A percentile compares a stretch with the other conserved stretches of the same genome.
These are phyloP conservation scores for Battus philenor DNA, from an alignment of 1,140 invertebrate genomes.

Conservation along the genomic window DNA sequence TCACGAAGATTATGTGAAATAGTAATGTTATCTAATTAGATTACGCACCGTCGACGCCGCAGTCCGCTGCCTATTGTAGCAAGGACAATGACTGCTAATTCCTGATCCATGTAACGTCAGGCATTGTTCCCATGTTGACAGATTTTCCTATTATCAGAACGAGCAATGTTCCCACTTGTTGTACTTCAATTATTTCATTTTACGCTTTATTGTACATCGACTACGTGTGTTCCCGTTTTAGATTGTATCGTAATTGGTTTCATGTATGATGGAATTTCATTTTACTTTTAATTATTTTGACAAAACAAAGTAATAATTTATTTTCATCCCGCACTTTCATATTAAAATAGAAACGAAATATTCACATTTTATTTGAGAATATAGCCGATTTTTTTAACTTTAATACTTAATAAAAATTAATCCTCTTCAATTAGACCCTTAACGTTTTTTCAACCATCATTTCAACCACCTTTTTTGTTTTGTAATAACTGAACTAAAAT, in stretches of 20 bases:
- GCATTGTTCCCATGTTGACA: conserved; percentile 70
- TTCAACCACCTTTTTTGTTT: no score
- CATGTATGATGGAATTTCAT: background rate
- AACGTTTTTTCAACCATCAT: no score
- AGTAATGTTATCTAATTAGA: conserved; percentile 65
- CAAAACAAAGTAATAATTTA: no score
- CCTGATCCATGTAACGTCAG: conserved; percentile 68
- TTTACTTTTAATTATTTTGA: no score
- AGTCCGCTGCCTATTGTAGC: conserved; percentile 48
- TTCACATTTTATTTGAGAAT: no score
- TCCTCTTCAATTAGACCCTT: no score
- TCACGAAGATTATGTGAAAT: conserved; percentile 21
- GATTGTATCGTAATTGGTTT: background rate
- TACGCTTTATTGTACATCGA: conserved; percentile 4
- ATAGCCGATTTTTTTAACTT: no score
- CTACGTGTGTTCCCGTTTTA: conserved; percentile 4
- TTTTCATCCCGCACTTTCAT: no score
- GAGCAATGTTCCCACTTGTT: conserved; percentile 60
- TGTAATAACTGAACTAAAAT: no score
- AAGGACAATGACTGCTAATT: conserved; percentile 69
- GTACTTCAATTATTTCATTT: conserved; percentile 39
- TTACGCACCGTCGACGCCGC: conserved; percentile 33
- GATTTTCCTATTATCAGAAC: conserved; percentile 67
- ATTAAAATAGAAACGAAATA: no score
- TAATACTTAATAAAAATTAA: no score